Conservation (phyloP, 2,113 vertebrate species). For the Psammodynastes pulverulentus region DNA sequence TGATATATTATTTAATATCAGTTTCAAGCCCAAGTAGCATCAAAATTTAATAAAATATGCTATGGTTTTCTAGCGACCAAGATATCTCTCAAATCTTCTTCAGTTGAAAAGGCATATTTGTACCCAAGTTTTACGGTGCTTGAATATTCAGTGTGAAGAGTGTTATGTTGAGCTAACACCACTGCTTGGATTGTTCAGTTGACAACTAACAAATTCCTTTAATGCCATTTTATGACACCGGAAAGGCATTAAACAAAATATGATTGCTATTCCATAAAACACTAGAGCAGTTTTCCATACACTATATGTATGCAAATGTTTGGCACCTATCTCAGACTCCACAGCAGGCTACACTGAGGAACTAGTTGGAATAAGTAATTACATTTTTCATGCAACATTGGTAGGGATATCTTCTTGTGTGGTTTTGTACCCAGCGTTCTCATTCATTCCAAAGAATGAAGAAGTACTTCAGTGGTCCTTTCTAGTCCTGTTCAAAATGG, state of each 20-base stretch:
- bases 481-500: background rate
- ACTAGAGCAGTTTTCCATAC: conserved; percentile 63
- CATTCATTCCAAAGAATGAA: background rate
- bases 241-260: conserved; percentile 76
- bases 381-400: background rate
- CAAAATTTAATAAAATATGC: background rate
- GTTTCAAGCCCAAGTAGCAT: background rate
- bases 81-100: conserved; percentile 59
- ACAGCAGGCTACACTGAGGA: conserved; percentile 64
- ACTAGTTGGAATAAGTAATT: conserved; percentile 64
- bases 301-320: conserved; percentile 69
- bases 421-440: background rate
- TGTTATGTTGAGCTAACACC: conserved; percentile 73
- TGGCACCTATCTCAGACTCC: conserved; percentile 60
- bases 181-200: conserved; percentile 69
- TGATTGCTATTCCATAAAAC: conserved; percentile 72
- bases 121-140: conserved; percentile 67
- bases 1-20: background rate
- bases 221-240: conserved; percentile 72
- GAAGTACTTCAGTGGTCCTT: background rate
- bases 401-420: background rate
- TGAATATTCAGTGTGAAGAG: conserved; percentile 65
- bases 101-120: conserved; percentile 70
- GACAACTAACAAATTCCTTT: conserved; percentile 71
- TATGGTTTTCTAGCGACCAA: background rate